Percentiles rank a stretch among this genome's conserved stretches.
These are phyloP conservation scores for Oreochromis niloticus DNA, from an alignment of 2,113 vertebrate genomes.

Conservation along the genomic window DNA sequence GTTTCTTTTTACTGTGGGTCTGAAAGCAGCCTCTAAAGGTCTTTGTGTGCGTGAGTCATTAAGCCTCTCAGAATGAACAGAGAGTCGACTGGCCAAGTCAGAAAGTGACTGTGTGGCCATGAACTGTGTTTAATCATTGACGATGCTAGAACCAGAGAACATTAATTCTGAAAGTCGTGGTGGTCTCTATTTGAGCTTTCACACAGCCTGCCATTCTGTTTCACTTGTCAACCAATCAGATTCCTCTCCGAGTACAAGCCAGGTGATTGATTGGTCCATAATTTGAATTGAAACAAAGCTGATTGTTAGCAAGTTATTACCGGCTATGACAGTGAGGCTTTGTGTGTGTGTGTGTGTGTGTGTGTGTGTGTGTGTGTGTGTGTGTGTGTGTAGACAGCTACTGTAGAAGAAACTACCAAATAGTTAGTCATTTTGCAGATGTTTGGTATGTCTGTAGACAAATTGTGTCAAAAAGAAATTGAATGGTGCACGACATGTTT, in stretches of 20 bases:
- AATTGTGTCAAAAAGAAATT: background rate
- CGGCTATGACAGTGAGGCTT: background rate
- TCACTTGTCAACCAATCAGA: background rate
- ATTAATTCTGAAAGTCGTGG: conserved; percentile 10
- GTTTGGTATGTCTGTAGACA: background rate
- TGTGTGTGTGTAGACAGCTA: background rate
- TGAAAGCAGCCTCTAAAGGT: background rate
- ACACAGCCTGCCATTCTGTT: background rate
- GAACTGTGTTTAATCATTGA: background rate
- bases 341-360: background rate
- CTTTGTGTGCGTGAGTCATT: conserved; percentile 17
- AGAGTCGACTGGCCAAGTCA: background rate
- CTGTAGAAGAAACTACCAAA: background rate
- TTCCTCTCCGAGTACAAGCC: background rate
- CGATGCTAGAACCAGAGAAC: background rate
- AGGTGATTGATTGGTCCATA: background rate
- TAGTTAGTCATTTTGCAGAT: background rate
- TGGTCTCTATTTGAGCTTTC: background rate
- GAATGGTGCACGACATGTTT: background rate
- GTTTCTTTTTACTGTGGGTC: background rate
- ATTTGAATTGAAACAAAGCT: conserved; percentile 11
- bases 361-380: background rate
- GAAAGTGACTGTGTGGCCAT: background rate
- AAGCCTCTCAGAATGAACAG: background rate
- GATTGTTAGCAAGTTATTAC: background rate